phyloP scores from a whole-genome alignment of 2,797 vertebrate species.

The Lepus townsendii region DNA sequence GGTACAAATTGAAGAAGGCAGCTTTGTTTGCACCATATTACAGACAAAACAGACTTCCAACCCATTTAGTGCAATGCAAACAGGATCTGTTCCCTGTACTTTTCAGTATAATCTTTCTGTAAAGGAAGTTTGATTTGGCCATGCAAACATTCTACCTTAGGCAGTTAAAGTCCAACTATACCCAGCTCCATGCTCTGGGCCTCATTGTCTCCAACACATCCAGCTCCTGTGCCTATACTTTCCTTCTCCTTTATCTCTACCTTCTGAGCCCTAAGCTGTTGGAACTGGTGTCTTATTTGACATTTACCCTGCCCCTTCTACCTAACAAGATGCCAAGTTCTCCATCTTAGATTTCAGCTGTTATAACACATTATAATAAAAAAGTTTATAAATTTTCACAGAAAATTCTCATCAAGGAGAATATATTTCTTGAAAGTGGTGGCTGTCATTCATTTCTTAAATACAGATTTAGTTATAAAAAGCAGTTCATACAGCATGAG shows the following conservation, averaged over 20 bases:
- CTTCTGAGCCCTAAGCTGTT: not conserved
- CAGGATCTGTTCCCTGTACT: not conserved
- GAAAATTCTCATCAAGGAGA: constrained; percentile 8
- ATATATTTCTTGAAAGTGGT: not conserved
- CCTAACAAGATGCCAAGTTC: not conserved
- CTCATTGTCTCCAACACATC: not conserved
- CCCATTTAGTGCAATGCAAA: not conserved
- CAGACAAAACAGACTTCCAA: not conserved
- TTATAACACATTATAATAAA: not conserved
- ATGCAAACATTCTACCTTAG: not conserved
- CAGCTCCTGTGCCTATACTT: not conserved
- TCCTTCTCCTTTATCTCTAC: not conserved
- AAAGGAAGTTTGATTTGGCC: not conserved
- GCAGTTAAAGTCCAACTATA: not conserved
- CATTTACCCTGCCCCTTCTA: not conserved
- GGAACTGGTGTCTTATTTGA: not conserved
- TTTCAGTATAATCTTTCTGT: not conserved
- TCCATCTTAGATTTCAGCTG: not conserved
- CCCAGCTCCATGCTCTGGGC: not conserved
- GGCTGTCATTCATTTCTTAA: not conserved
- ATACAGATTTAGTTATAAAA: not conserved
- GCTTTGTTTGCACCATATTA: not conserved
- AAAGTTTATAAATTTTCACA: not conserved
- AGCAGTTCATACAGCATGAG: not conserved
- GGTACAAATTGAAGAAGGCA: not conserved